phyloP scores from a whole-genome alignment of 1,140 invertebrate species.

The Chrysomallon squamiferum region DNA sequence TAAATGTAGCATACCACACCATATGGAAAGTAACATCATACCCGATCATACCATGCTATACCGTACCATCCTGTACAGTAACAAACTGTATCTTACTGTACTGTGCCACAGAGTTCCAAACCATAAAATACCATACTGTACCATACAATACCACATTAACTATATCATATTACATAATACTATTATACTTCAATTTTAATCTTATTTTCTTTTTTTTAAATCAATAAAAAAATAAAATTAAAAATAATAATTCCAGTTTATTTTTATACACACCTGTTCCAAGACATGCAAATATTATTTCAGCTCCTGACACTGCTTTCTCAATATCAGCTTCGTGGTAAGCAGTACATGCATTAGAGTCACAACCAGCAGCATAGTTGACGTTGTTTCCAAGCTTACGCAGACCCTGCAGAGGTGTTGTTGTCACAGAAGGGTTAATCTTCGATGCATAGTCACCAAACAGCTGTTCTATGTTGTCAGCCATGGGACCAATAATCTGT shows the following conservation, averaged over 20 bases:
- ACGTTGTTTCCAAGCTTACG: constrained; percentile 23
- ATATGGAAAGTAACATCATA: too few relatives aligned
- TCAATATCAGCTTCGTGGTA: constrained; percentile 39
- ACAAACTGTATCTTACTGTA: neutral
- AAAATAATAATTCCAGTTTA: neutral
- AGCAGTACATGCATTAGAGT: constrained; percentile 34
- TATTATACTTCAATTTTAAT: neutral
- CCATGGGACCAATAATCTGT: constrained; percentile 60
- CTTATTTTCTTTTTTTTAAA: neutral
- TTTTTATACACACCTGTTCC: constrained; percentile 53
- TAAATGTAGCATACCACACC: too few relatives aligned
- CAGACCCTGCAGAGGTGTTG: constrained; percentile 50
- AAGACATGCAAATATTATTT: constrained; percentile 56
- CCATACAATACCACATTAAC: neutral
- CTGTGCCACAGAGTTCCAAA: neutral
- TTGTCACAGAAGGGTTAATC: constrained; percentile 37
- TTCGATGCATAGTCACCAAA: constrained; percentile 55
- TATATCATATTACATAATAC: neutral
- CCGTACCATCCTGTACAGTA: too few relatives aligned
- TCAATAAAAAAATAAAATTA: neutral
- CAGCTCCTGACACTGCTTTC: constrained; percentile 36
- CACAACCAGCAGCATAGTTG: constrained; percentile 46
- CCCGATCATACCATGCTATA: too few relatives aligned
- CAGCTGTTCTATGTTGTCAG: constrained; percentile 54
- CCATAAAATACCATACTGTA: too few relatives aligned